Conservation (phyloP, 2,797 vertebrate species). For the Scolopax bukidnonensis region DNA sequence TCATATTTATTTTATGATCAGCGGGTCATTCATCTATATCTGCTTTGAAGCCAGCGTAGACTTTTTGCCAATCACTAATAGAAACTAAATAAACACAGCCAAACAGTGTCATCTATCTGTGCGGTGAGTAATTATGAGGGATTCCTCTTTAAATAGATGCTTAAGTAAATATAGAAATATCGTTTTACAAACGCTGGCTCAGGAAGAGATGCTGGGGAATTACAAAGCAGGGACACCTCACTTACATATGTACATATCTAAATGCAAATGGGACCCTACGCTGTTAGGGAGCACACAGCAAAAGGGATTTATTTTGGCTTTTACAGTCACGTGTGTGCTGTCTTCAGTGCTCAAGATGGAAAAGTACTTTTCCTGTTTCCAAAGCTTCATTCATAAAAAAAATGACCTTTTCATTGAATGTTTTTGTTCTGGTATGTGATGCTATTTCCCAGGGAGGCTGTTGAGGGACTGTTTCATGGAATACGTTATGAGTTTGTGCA, state of each 20-base stretch:
- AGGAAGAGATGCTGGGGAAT: not conserved
- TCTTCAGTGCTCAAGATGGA: not conserved
- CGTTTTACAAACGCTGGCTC: slow-evolving; percentile 75
- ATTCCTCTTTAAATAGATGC: slow-evolving; percentile 85
- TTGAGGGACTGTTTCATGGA: not conserved
- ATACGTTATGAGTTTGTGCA: not conserved
- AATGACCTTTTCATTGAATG: not conserved
- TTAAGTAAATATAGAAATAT: slow-evolving; percentile 83
- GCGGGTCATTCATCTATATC: slow-evolving; percentile 76
- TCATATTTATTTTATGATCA: slow-evolving; percentile 78
- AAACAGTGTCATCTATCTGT: slow-evolving; percentile 80
- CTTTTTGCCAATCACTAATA: slow-evolving; percentile 82
- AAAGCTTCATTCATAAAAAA: slow-evolving; percentile 53
- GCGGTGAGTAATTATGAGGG: slow-evolving; percentile 81
- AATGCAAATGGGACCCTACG: not conserved
- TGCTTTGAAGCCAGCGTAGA: slow-evolving; percentile 76
- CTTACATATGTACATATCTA: not conserved
- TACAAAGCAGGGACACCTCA: slow-evolving; percentile 18
- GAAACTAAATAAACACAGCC: slow-evolving; percentile 84
- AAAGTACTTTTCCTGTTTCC: not conserved
- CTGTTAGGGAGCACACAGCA: not conserved
- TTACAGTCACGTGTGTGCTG: rapidly evolving
- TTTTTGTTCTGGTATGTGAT: not conserved
- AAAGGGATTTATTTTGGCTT: not conserved
- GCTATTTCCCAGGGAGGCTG: not conserved